Percentiles rank a stretch among this genome's conserved stretches.
Conservation (phyloP, 2,888 invertebrate genomes). For the Sarcophaga rosellei region DNA sequence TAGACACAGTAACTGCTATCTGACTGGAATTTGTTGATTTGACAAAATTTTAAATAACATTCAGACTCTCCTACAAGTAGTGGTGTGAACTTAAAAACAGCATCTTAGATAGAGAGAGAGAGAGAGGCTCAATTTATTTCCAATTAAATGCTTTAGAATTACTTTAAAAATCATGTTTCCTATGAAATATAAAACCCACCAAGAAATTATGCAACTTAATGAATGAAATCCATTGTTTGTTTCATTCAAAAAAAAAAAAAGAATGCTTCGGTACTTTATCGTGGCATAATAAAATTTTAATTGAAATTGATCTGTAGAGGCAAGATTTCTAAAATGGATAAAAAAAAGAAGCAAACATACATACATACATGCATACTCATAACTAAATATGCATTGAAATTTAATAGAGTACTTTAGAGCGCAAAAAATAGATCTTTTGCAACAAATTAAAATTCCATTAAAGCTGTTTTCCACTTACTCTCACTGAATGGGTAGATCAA, state of each 20-base stretch:
- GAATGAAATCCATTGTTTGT: background rate
- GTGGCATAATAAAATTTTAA: background rate
- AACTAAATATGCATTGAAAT: background rate
- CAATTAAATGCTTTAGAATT: background rate
- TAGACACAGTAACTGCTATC: too few relatives aligned
- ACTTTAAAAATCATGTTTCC: background rate
- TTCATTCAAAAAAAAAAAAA: background rate
- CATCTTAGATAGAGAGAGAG: too few relatives aligned
- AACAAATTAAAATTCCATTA: slow-evolving; percentile 66
- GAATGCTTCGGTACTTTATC: background rate
- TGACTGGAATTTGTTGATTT: too few relatives aligned
- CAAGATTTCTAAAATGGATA: background rate
- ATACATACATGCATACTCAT: too few relatives aligned
- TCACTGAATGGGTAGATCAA: background rate
- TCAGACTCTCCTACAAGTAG: too few relatives aligned
- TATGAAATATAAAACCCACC: too few relatives aligned
- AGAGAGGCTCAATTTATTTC: background rate
- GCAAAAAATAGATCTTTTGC: slow-evolving; percentile 28
- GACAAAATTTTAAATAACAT: too few relatives aligned
- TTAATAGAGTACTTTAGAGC: slow-evolving; percentile 20
- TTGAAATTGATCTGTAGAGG: background rate
- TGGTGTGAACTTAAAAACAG: too few relatives aligned
- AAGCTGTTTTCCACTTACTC: slow-evolving; percentile 32
- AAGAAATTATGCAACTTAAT: background rate
- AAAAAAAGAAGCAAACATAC: too few relatives aligned